These are phyloP conservation scores for Phaetusa simplex DNA, from an alignment of 2,113 vertebrate species.

Conservation along the genomic window DNA sequence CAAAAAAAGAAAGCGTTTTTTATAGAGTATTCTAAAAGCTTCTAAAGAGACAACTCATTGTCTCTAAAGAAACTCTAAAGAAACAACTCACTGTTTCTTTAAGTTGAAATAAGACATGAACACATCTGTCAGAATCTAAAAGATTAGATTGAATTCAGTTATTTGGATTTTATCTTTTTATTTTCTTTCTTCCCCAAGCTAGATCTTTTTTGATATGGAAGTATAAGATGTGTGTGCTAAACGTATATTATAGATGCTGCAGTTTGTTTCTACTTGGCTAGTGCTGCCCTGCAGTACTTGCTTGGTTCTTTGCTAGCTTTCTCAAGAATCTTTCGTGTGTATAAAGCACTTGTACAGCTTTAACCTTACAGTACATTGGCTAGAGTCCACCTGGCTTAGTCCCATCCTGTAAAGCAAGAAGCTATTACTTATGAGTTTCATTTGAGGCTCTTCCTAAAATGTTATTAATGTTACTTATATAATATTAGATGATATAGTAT, in stretches of 20 bases:
- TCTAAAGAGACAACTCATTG: not conserved
- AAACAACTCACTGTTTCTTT: not conserved
- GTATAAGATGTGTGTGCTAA: not conserved
- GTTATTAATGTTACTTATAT: not conserved
- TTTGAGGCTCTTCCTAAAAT: not conserved
- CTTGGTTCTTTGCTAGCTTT: not conserved
- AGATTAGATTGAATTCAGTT: not conserved
- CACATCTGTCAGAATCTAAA: not conserved
- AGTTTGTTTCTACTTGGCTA: not conserved
- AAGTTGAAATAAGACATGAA: not conserved
- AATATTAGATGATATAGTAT: not conserved
- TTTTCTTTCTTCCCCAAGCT: accelerated
- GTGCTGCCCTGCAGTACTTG: not conserved
- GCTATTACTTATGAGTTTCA: not conserved
- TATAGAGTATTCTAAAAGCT: not conserved
- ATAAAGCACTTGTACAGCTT: not conserved
- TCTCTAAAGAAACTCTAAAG: not conserved
- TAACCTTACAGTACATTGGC: not conserved
- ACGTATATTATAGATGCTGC: not conserved
- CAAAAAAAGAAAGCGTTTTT: not conserved
- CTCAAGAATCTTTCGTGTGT: not conserved
- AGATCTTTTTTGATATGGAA: not conserved
- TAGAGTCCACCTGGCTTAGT: not conserved
- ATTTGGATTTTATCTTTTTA: not conserved
- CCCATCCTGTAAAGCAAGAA: not conserved